Percentiles rank a stretch among this genome's conserved stretches.
phyloP scores from a whole-genome alignment of 2,888 invertebrate species.

The Stegana nigrithorax region DNA sequence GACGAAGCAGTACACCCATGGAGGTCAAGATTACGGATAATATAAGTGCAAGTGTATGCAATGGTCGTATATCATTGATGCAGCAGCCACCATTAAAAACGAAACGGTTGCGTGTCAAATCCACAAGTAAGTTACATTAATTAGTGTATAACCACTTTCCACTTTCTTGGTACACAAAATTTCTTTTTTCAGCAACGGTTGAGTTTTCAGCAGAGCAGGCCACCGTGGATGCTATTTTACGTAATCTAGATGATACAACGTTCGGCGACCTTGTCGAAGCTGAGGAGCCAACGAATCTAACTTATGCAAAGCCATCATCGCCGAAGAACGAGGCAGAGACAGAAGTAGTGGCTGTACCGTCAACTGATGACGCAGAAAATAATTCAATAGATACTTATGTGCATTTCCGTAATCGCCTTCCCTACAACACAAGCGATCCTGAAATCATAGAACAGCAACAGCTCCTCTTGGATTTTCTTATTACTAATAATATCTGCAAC shows the following conservation, averaged over 20 bases:
- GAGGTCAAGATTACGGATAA: constrained; percentile 63
- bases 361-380: constrained; percentile 5
- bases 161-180: no score
- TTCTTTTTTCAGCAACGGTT: constrained; percentile 38
- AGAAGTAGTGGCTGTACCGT: constrained; percentile 28
- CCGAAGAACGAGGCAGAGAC: constrained; percentile 16
- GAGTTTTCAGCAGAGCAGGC: constrained; percentile 65
- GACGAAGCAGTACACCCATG: constrained; percentile 50
- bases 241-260: constrained; percentile 56
- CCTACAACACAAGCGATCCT: constrained; percentile 63
- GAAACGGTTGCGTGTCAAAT: constrained; percentile 41
- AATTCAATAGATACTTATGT: constrained; percentile 35
- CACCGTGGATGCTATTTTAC: constrained; percentile 63
- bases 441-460: constrained; percentile 62
- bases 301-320: not conserved
- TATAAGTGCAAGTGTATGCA: constrained; percentile 58
- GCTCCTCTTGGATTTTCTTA: constrained; percentile 63
- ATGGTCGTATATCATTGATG: constrained; percentile 59
- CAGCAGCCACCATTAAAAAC: constrained; percentile 35
- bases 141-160: no score
- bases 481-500: constrained; percentile 64
- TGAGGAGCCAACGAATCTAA: constrained; percentile 3
- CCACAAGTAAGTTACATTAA: constrained; percentile 21
- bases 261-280: constrained; percentile 47
- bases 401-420: constrained; percentile 57